A percentile compares a stretch with the other conserved stretches of the same genome.
These are phyloP conservation scores for Yoshiicerus persimilis DNA, from an alignment of 1,140 invertebrate genomes.

Conservation along the genomic window DNA sequence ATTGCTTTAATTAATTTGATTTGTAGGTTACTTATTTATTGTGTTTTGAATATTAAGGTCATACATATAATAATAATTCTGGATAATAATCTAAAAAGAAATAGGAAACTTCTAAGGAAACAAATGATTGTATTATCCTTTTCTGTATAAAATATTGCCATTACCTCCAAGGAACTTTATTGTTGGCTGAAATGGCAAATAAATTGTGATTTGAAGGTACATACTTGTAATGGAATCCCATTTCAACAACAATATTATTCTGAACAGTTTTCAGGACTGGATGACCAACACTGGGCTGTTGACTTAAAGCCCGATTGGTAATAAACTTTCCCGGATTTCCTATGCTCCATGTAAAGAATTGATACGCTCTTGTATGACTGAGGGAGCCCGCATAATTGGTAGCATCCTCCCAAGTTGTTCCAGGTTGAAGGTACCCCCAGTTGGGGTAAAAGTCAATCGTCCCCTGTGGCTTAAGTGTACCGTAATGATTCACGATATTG, in stretches of 20 bases:
- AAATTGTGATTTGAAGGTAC: too few relatives aligned
- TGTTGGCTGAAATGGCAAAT: too few relatives aligned
- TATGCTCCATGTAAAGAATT: slow-evolving; percentile 4
- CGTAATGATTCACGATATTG: slow-evolving; percentile 19
- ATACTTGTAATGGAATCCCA: background rate
- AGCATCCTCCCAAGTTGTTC: too few relatives aligned
- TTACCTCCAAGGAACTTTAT: too few relatives aligned
- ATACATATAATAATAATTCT: too few relatives aligned
- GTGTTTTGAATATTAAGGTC: too few relatives aligned
- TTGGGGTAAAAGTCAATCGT: slow-evolving; percentile 2
- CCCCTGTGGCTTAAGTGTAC: background rate
- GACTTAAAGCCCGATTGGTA: background rate
- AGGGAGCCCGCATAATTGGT: background rate
- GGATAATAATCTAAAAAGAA: too few relatives aligned
- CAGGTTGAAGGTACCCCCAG: background rate
- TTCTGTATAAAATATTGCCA: too few relatives aligned
- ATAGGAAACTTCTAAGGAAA: too few relatives aligned
- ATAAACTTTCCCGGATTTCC: background rate
- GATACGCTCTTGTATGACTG: background rate
- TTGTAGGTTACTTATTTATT: too few relatives aligned
- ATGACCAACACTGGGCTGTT: background rate
- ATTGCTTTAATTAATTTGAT: too few relatives aligned
- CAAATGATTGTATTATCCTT: too few relatives aligned
- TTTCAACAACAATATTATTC: background rate
- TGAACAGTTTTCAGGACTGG: background rate